phyloP scores from a whole-genome alignment of 2,797 vertebrate genomes.

The Fistularia tabacaria region DNA sequence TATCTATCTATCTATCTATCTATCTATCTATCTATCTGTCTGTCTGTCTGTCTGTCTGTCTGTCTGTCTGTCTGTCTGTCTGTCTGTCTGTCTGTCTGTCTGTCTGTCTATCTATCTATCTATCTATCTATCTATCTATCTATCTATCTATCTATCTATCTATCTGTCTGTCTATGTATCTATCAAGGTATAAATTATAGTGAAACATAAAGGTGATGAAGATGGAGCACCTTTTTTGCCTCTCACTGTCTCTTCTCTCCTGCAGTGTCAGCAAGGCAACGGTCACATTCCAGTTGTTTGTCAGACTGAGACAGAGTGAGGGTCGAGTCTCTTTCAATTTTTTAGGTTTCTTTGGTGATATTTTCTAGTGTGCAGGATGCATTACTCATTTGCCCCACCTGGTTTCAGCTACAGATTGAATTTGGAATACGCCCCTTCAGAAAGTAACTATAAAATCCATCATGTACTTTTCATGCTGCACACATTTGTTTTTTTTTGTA shows the following conservation, averaged over 20 bases:
- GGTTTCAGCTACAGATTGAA: slow-evolving; percentile 23
- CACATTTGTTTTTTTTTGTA: slow-evolving; percentile 5
- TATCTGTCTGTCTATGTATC: no score
- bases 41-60: background rate
- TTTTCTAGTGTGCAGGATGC: slow-evolving; percentile 10
- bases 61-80: no score
- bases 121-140: no score
- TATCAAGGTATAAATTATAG: background rate
- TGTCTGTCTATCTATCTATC: no score
- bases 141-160: no score
- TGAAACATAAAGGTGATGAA: background rate
- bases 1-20: no score
- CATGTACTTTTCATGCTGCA: background rate
- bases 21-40: no score
- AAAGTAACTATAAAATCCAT: background rate
- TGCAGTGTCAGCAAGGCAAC: no score
- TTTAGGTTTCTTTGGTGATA: background rate
- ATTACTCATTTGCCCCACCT: slow-evolving; percentile 10
- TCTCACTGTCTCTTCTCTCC: background rate
- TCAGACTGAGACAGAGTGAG: no score
- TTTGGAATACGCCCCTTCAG: background rate
- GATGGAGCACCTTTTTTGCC: background rate
- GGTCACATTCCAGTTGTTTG: background rate
- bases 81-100: no score
- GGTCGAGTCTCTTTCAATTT: background rate